Base-by-base conservation (phyloP, 2,113 vertebrate genomes). In the Fulmarus glacialis region DNA sequence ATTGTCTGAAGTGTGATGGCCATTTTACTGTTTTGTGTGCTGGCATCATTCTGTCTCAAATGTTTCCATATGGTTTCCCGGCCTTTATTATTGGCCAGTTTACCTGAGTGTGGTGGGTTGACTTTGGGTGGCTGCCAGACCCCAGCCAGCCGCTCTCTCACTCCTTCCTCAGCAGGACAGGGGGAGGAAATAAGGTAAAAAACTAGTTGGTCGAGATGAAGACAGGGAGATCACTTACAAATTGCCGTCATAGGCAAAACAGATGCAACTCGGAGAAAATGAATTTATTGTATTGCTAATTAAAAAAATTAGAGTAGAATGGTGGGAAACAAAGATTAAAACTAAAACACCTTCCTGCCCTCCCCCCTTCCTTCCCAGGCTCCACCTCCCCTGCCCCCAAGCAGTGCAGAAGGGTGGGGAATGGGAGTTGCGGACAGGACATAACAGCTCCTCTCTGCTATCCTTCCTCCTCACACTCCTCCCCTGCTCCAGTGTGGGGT, bases 401-500 rank as follows among this genome's bases (percentile, higher is more conserved):
- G 15, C 42, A 63, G 30, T 24, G 7, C 24, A 59, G 66, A 18
- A n/a, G 6, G 21, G 14, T 47, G 38, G 43, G 38, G 32, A 75
- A 36, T 83, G 38, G 7, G 12, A 6, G 0, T 38, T 77, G n/a
- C 1, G 9, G 58, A 22, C 3, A n/a, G 67, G 21, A n/a, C 8
- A 8, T 70, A 47, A 32, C 12, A 30, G 15, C 12, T 89, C 29
- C 19, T 75, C n/a, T 75, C 38, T 55, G 47, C 47, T 75, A 34
- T 64, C 8, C 32, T 58, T 74, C 34, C 18, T 48, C 9, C 42
- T 82, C 60, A 26, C 5, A 2, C 7, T 79, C 23, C 11, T 67
- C 13, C 48, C 32, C 13, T n/a, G 19, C n/a, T 87, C 22, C 3
- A 1, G 5, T 1, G 0, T 26, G 40, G 24, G 22, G 38, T 45